Percentiles rank a stretch among this genome's conserved stretches.
Conservation (phyloP, 1,140 invertebrate species). For the Uloborus diversus region DNA sequence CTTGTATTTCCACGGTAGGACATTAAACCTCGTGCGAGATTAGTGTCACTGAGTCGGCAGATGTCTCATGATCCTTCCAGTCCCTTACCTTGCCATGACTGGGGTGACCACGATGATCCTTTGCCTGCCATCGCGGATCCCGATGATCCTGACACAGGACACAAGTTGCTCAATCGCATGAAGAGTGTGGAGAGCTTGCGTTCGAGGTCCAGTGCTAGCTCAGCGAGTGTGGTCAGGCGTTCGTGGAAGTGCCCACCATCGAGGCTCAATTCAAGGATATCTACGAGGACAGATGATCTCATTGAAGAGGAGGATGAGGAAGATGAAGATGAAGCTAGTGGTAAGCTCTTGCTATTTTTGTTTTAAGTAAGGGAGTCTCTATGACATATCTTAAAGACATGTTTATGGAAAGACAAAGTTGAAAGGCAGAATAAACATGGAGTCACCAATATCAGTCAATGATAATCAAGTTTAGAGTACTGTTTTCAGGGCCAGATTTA, state of each 20-base stretch:
- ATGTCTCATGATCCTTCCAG: slow-evolving; percentile 59
- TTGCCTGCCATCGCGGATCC: slow-evolving; percentile 36
- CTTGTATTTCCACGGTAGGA: slow-evolving; percentile 18
- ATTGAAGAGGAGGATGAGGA: slow-evolving; percentile 67
- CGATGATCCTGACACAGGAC: slow-evolving; percentile 42
- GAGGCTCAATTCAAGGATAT: slow-evolving; percentile 64
- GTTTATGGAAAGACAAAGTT: too few species aligned
- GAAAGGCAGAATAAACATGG: too few species aligned
- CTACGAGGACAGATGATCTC: slow-evolving; percentile 65
- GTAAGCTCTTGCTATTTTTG: slow-evolving; percentile 15
- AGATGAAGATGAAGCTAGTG: slow-evolving; percentile 57
- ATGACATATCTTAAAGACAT: too few species aligned
- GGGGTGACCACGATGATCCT: slow-evolving; percentile 53
- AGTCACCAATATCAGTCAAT: too few species aligned
- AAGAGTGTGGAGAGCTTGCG: slow-evolving; percentile 45
- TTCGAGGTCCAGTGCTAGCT: slow-evolving; percentile 37
- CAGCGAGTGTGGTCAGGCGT: slow-evolving; percentile 31
- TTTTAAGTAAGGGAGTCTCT: too few species aligned
- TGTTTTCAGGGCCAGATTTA: too few species aligned
- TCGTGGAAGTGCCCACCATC: slow-evolving; percentile 54
- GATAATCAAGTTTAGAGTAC: too few species aligned
- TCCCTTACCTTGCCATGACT: slow-evolving; percentile 59
- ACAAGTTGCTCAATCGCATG: slow-evolving; percentile 35
- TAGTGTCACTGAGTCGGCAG: slow-evolving; percentile 55
- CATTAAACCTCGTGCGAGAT: slow-evolving; percentile 38